A percentile compares a stretch with the other conserved stretches of the same genome.
These are phyloP conservation scores for Diplogasteroides magnus DNA, from an alignment of 1,140 invertebrate genomes.

Conservation along the genomic window DNA sequence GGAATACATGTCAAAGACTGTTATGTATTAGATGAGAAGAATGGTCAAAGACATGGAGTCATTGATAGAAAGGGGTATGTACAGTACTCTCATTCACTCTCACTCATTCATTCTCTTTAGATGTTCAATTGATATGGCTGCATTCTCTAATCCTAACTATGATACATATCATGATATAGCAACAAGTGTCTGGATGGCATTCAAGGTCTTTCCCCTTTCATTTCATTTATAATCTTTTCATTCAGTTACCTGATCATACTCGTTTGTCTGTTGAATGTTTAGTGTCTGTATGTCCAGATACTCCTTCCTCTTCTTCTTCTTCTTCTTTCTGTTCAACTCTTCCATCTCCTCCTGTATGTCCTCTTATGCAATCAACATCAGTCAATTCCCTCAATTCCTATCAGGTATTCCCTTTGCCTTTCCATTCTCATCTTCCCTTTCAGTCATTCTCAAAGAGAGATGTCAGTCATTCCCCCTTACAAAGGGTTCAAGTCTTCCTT, in stretches of 20 bases:
- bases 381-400: constrained; percentile 51
- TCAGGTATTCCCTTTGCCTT: constrained; percentile 12
- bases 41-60: constrained; percentile 44
- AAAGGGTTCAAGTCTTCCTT: too few species aligned
- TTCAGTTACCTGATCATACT: constrained; percentile 42
- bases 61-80: constrained; percentile 46
- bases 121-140: constrained; percentile 53
- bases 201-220: constrained; percentile 37
- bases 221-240: not conserved
- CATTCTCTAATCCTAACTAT: constrained; percentile 52
- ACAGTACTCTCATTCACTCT: not conserved
- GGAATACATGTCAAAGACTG: constrained; percentile 50
- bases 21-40: constrained; percentile 40
- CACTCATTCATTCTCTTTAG: constrained; percentile 23
- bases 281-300: constrained; percentile 47
- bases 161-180: constrained; percentile 54
- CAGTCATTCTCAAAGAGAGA: too few species aligned
- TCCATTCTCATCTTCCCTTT: too few species aligned
- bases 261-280: constrained; percentile 40
- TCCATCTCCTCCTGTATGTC: constrained; percentile 52
- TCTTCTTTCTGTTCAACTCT: constrained; percentile 38
- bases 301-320: constrained; percentile 40
- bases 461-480: too few species aligned
- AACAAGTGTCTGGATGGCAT: constrained; percentile 49
- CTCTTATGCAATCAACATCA: constrained; percentile 50